Evolutionary conservation across 2,888 invertebrate genomes (phyloP), one percentile per base, ranked within the genome.

Genomic region (Odiellus spinosus): DNA sequence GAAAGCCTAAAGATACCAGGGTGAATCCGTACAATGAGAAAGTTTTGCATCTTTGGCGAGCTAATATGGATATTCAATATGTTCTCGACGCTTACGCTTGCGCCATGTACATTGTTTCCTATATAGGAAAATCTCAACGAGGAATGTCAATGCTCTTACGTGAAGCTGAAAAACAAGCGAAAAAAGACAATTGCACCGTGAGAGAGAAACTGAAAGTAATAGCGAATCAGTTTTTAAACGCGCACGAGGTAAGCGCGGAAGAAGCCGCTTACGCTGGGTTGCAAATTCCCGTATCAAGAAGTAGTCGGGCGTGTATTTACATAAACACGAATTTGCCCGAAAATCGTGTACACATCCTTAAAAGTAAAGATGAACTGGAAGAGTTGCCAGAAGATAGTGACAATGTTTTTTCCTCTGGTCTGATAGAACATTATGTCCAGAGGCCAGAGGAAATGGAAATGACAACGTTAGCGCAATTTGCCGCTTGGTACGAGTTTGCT

Each of bases 11-110:
- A 35, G 55, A 50, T 6, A 46, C 44, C 2, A 49, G 51, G 19
- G 53, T 61, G 1, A 62, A 62, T 50, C 35, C 43, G 2, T 62
- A 58, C 48, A 60, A 59, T 47, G 15, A 14, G 8, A 34, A 46
- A 18, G 49, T 60, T 40, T 35, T 61, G 34, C 12, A 48, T 12
- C 44, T 61, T 10, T 57, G 55, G 55, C 33, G 52, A 39, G 60
- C 64, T 4, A 64, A 64, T 47, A 59, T 61, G 57, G 64, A 64
- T 53, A 53, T 61, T 14, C 64, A 65, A 48, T 64, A 56, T 53
- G 57, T 63, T 2, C 41, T 58, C 11, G 60, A 63, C 55, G 52
- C 57, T 35, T 63, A 61, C 55, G 58, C 60, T 39, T 60, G 62
- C 46, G 58, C 59, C 6, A 49, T 56, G 17, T 65, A 64, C 47